Percentiles rank a stretch among this genome's conserved stretches.
Evolutionary conservation across 2,888 invertebrate species (phyloP).

Genomic region (Criorhina ranunculi): DNA sequence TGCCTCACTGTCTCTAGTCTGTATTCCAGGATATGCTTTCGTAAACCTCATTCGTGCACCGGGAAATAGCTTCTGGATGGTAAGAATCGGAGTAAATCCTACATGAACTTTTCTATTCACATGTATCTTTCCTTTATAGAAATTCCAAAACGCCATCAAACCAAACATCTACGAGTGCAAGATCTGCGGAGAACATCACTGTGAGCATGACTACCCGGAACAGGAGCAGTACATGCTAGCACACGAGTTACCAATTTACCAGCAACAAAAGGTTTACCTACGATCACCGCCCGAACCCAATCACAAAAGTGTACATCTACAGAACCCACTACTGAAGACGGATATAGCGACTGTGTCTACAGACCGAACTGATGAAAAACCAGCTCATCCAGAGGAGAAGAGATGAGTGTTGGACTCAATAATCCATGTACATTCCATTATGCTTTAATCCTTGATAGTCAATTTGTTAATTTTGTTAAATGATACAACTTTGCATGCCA

Average conservation of each 20-base stretch:
- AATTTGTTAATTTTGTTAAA: slow-evolving; percentile 50
- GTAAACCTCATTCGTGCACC: slow-evolving; percentile 89
- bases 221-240: slow-evolving; percentile 85
- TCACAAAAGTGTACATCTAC: slow-evolving; percentile 39
- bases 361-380: slow-evolving; percentile 8
- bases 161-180: slow-evolving; percentile 91
- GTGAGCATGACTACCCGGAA: slow-evolving; percentile 87
- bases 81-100: slow-evolving; percentile 81
- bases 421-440: slow-evolving; percentile 30
- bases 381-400: slow-evolving; percentile 20
- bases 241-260: slow-evolving; percentile 80
- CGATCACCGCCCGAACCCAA: slow-evolving; percentile 35
- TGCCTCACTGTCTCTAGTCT: slow-evolving; percentile 91
- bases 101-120: not conserved
- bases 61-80: slow-evolving; percentile 90
- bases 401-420: slow-evolving; percentile 15
- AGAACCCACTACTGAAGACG: slow-evolving; percentile 49
- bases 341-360: slow-evolving; percentile 1
- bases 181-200: slow-evolving; percentile 91
- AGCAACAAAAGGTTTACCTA: slow-evolving; percentile 51
- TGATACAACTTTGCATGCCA: not conserved
- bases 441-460: slow-evolving; percentile 35
- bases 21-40: slow-evolving; percentile 93
- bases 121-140: slow-evolving; percentile 85
- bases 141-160: slow-evolving; percentile 90